Base-by-base conservation (phyloP, 2,888 invertebrate genomes). In the Acanthosepion lycidas region DNA sequence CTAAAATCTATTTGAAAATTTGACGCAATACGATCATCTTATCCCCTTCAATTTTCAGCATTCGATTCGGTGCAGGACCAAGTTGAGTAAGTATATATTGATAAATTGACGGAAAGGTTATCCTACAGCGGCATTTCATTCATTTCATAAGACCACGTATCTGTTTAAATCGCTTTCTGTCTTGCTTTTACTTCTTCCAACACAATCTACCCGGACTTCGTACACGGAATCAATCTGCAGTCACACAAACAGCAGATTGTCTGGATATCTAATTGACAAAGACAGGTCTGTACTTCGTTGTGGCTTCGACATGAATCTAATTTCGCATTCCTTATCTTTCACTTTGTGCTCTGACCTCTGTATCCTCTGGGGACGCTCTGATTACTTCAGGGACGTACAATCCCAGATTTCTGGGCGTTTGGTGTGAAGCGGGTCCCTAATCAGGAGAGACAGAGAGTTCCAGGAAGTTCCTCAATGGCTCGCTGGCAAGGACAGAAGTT, bases 341-440 rank as follows among this genome's bases (percentile, higher is more conserved):
- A 18, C 78, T n/a, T 78, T n/a, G n/a, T 78, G 12, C 5, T n/a
- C n/a, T 78, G 78, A 78, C 78, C 78, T n/a, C 18, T 78, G 33
- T 12, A 33, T 78, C 78, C 78, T 15, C 78, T 15, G 78, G 78
- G n/a, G 78, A 78, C 78, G 15, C 78, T 78, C n/a, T 78, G 78
- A 78, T 78, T 78, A 78, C 78, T 78, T 78, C 78, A 78, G 78
- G 78, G 78, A 78, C 78, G 78, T 15, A n/a, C 15, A 78, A 78
- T 78, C 78, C n/a, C 78, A 78, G 78, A 78, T 78, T 78, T 78
- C 78, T 33, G 78, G 78, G 78, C 78, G 78, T 33, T 78, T n/a
- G 33, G 78, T 78, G 78, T 78, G 78, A 78, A 78, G 78, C 78
- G 78, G 78, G 78, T 78, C 78, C 15, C 78, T 78, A 78, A 78